Percentiles rank a stretch among this genome's conserved stretches.
Conservation (phyloP, 2,113 vertebrate species). For the Scomber scombrus region DNA sequence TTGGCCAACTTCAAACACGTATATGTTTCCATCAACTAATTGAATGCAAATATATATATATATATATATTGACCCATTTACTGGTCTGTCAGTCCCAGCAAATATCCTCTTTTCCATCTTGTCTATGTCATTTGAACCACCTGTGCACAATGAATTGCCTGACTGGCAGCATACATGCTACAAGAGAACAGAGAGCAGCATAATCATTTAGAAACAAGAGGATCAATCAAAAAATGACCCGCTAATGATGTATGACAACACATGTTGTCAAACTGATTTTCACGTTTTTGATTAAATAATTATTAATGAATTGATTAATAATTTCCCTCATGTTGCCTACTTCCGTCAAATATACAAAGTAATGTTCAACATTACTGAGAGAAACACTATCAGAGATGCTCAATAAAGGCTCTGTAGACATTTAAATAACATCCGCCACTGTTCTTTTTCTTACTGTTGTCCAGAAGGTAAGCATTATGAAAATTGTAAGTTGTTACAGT, state of each 20-base stretch:
- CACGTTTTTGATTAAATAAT: too few species aligned
- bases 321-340: background rate
- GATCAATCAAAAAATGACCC: background rate
- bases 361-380: background rate
- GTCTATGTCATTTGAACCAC: background rate
- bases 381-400: background rate
- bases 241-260: too few species aligned
- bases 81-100: background rate
- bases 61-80: background rate
- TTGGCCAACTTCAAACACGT: background rate
- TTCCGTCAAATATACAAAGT: constrained; percentile 12
- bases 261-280: too few species aligned
- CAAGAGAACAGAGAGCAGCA: background rate
- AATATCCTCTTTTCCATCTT: background rate
- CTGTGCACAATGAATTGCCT: background rate
- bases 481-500: background rate
- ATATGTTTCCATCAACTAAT: constrained; percentile 3
- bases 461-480: background rate
- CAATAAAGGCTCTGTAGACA: constrained; percentile 6
- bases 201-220: too few species aligned
- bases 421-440: background rate
- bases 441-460: background rate
- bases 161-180: background rate
- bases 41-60: background rate
- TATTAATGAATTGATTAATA: background rate